Evolutionary conservation across 2,797 vertebrate genomes (phyloP).

Genomic region (Lacerta agilis): DNA sequence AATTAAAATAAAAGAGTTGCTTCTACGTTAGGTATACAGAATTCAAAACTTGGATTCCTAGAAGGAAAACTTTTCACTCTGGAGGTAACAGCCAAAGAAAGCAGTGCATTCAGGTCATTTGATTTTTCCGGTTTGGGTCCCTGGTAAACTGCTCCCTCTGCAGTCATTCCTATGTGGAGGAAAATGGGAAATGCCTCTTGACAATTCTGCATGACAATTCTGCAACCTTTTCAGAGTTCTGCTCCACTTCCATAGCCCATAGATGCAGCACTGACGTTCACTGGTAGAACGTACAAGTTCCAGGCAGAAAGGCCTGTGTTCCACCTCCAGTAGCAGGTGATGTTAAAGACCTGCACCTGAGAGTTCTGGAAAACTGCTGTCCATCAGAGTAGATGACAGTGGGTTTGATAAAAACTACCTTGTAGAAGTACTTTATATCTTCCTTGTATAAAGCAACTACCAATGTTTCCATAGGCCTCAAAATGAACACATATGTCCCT

Average conservation of each 20-base stretch:
- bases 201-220: neutral
- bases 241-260: neutral
- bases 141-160: too few species aligned
- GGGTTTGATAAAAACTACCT: neutral
- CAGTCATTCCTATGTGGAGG: too few species aligned
- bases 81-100: neutral
- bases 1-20: neutral
- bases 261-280: neutral
- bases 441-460: too few species aligned
- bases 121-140: neutral
- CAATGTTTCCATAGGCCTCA: too few species aligned
- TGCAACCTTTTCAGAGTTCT: neutral
- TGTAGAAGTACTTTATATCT: neutral
- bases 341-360: neutral
- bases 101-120: too few species aligned
- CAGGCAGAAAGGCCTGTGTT: neutral
- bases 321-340: neutral
- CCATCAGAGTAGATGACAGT: neutral
- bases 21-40: neutral
- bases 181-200: neutral
- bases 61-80: neutral
- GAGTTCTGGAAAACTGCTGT: neutral
- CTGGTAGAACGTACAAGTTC: neutral
- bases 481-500: too few species aligned
- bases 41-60: neutral